Evolutionary conservation across 2,797 vertebrate species (phyloP).

Genomic region (Gallinago solitaria): DNA sequence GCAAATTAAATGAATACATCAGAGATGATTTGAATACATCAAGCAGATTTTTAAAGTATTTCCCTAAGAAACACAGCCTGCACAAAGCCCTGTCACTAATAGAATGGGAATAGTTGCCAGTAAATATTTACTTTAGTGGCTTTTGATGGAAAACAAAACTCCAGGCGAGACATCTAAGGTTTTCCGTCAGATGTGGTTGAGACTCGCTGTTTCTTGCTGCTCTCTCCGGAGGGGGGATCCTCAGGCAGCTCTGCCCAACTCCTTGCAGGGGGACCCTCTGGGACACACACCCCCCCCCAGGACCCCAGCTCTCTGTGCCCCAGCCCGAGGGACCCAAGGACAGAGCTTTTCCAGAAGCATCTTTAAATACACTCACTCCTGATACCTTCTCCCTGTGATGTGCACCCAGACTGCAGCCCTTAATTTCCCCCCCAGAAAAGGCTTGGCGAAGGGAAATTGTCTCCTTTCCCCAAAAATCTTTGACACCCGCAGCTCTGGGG

Average conservation of each 20-base stretch:
- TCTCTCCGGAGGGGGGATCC: neutral
- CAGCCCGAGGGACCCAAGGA: fast-evolving
- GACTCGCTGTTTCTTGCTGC: neutral
- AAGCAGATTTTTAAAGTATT: constrained; percentile 49
- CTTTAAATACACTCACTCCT: fast-evolving
- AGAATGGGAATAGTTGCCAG: constrained; percentile 31
- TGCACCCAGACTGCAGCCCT: neutral
- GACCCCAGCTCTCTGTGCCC: neutral
- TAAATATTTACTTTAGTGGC: constrained; percentile 52
- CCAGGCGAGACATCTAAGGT: neutral
- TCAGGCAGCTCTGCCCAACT: neutral
- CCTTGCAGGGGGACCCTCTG: neutral
- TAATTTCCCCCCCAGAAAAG: neutral
- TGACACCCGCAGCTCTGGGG: fast-evolving
- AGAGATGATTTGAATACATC: constrained; percentile 36
- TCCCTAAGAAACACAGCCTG: constrained; percentile 36
- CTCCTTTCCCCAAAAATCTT: neutral
- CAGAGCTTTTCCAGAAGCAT: neutral
- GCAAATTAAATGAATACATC: constrained; percentile 31
- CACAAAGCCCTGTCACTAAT: neutral
- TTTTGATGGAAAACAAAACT: constrained; percentile 41
- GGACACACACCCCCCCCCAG: too few species aligned
- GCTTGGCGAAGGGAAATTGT: fast-evolving
- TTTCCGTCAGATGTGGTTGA: neutral
- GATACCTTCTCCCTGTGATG: neutral